Evolutionary conservation across 2,888 invertebrate genomes (phyloP).

Genomic region (Pollenia angustigena): DNA sequence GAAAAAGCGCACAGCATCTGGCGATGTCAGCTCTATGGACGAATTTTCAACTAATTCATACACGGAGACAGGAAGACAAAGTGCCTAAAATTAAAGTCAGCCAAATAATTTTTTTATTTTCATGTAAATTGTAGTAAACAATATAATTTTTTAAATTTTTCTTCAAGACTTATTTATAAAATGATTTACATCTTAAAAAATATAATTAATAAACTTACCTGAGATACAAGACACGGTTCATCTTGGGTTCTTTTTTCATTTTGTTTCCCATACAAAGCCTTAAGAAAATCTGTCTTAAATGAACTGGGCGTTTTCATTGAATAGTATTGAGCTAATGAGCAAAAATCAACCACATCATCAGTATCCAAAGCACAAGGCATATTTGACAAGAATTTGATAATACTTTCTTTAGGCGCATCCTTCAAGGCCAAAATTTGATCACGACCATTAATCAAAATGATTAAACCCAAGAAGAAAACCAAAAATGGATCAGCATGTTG

Average conservation of each 20-base stretch:
- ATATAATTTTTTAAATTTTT: too few species aligned
- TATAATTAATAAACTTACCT: slow-evolving; percentile 75
- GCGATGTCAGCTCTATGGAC: slow-evolving; percentile 87
- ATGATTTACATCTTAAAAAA: slow-evolving; percentile 83
- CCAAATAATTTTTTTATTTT: too few species aligned
- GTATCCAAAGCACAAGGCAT: slow-evolving; percentile 95
- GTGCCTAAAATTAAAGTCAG: slow-evolving; percentile 86
- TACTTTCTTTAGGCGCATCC: slow-evolving; percentile 88
- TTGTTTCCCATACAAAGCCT: slow-evolving; percentile 87
- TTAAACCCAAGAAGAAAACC: slow-evolving; percentile 96
- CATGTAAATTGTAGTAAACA: too few species aligned
- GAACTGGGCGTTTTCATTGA: slow-evolving; percentile 96
- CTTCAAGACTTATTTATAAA: too few species aligned
- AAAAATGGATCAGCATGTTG: slow-evolving; percentile 97
- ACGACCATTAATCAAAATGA: slow-evolving; percentile 97
- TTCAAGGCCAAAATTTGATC: slow-evolving; percentile 93
- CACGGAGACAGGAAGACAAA: slow-evolving; percentile 98
- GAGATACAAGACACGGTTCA: slow-evolving; percentile 84
- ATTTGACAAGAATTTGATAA: slow-evolving; percentile 88
- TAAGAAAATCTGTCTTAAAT: slow-evolving; percentile 92
- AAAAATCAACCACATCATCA: slow-evolving; percentile 98
- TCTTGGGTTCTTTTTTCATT: slow-evolving; percentile 85
- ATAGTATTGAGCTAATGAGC: slow-evolving; percentile 98
- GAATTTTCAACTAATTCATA: slow-evolving; percentile 95
- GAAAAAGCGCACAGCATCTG: slow-evolving; percentile 93